Conservation (phyloP, 1,140 invertebrate species). For the Saccostrea glomerata region DNA sequence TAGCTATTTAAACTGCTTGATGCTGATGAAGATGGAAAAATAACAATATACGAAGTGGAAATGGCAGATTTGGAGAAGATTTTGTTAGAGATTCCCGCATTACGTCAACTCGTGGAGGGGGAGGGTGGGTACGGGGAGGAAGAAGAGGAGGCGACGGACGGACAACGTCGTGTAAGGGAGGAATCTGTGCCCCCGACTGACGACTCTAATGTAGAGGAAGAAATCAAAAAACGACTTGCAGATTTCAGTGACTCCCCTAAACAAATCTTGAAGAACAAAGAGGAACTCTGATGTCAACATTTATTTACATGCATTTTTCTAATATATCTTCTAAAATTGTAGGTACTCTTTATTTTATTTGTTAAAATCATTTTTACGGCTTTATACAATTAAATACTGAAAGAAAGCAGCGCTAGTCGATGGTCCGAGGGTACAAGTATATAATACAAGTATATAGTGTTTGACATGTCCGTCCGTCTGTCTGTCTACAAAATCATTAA, state of each 20-base stretch:
- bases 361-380: no score
- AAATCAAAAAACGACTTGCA: not conserved
- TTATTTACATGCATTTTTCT: not conserved
- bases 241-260: not conserved
- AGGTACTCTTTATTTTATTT: no score
- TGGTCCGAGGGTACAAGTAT: no score
- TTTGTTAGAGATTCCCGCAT: not conserved
- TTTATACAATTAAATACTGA: no score
- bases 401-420: no score
- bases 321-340: not conserved
- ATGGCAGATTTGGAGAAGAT: not conserved
- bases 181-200: not conserved
- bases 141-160: not conserved
- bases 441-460: no score
- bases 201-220: not conserved
- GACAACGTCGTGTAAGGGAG: not conserved
- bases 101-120: not conserved
- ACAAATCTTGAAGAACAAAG: not conserved
- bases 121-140: not conserved
- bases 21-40: conserved; percentile 52
- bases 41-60: not conserved
- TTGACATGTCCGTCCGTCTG: no score
- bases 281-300: not conserved
- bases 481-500: no score
- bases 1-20: conserved; percentile 61